phyloP scores from a whole-genome alignment of 1,140 invertebrate species.

The Metaphire vulgaris region DNA sequence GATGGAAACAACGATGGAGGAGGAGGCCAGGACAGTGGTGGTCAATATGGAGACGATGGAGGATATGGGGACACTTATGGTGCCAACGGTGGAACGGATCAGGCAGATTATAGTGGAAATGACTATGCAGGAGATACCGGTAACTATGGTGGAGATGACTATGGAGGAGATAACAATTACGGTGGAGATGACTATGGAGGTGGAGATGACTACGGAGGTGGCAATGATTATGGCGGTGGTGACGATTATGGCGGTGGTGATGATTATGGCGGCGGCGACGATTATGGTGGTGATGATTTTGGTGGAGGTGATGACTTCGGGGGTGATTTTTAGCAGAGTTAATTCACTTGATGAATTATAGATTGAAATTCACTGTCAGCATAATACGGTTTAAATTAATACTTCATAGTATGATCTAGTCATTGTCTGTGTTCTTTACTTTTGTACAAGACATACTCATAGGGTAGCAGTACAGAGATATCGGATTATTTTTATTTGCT shows the following conservation, averaged over 20 bases:
- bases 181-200: not conserved
- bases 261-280: not conserved
- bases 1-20: not conserved
- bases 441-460: no score
- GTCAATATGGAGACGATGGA: not conserved
- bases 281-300: not conserved
- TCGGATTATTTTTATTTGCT: no score
- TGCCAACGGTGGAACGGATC: not conserved
- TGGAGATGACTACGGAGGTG: not conserved
- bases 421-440: no score
- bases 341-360: no score
- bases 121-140: not conserved
- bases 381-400: no score
- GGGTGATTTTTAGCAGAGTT: not conserved
- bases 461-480: no score
- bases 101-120: not conserved
- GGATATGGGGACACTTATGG: not conserved
- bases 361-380: no score
- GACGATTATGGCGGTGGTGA: not conserved
- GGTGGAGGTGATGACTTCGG: not conserved
- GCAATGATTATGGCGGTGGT: not conserved
- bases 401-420: no score
- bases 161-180: not conserved
- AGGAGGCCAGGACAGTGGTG: not conserved
- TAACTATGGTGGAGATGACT: not conserved